Percentiles rank a stretch among this genome's conserved stretches.
phyloP scores from a whole-genome alignment of 2,888 invertebrate genomes.

The Teinopalpus imperialis region DNA sequence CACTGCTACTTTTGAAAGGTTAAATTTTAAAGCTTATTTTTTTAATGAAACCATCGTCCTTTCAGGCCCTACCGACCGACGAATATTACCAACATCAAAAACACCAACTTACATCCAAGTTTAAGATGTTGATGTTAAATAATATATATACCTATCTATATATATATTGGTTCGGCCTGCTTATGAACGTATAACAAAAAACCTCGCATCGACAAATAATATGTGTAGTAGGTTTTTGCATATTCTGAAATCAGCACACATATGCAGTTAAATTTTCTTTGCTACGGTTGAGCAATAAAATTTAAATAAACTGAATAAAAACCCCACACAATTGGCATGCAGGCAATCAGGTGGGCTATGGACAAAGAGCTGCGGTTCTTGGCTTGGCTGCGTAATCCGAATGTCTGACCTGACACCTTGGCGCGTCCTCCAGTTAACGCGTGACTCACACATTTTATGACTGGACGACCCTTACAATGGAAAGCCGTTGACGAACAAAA shows the following conservation, averaged over 20 bases:
- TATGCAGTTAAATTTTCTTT: conserved; percentile 1
- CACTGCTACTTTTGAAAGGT: no score
- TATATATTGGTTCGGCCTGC: no score
- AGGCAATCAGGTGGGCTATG: conserved; percentile 24
- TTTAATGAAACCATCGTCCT: no score
- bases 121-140: no score
- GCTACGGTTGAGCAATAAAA: conserved; percentile 1
- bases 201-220: no score
- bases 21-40: no score
- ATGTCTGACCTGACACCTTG: conserved; percentile 45
- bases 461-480: conserved; percentile 34
- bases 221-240: no score
- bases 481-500: conserved; percentile 31
- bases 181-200: no score
- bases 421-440: conserved; percentile 38
- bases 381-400: conserved; percentile 32
- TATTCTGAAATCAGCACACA: background rate
- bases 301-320: conserved; percentile 15
- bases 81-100: no score
- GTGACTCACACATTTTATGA: conserved; percentile 45
- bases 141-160: no score
- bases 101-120: no score
- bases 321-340: conserved; percentile 10
- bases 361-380: conserved; percentile 33
- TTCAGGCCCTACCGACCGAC: no score